These are phyloP conservation scores for Pseudorhiza aurosa DNA, from an alignment of 30 jellyfish, hydroid and myxozoan species.

Conservation along the genomic window DNA sequence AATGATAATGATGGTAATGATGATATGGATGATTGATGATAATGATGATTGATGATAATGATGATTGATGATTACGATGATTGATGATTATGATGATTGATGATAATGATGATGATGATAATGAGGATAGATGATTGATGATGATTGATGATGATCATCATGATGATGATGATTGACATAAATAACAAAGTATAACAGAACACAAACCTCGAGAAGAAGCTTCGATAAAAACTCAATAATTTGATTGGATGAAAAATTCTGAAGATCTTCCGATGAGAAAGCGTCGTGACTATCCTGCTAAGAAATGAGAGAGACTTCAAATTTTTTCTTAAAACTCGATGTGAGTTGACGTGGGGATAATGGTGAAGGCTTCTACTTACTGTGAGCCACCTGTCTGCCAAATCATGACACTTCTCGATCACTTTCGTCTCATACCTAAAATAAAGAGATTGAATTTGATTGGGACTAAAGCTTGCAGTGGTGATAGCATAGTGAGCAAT, in stretches of 20 bases:
- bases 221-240: conserved; percentile 47
- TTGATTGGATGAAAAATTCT: conserved; percentile 53
- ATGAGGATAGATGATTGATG: no score
- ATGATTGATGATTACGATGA: no score
- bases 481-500: no score
- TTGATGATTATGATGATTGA: no score
- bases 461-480: no score
- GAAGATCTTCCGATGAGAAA: conserved; percentile 54
- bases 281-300: conserved; percentile 29
- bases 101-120: no score
- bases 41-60: no score
- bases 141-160: no score
- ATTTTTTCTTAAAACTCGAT: background rate
- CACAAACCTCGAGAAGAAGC: conserved; percentile 55
- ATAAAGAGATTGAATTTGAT: background rate
- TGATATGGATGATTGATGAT: no score
- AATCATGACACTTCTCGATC: conserved; percentile 42
- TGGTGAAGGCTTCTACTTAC: conserved; percentile 35
- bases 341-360: background rate
- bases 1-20: no score
- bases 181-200: no score
- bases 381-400: conserved; percentile 72
- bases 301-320: background rate
- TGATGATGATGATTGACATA: no score
- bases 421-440: conserved; percentile 77